Evolutionary conservation across 1,140 invertebrate species (phyloP), one percentile per base, ranked within the genome.

Genomic region (Patella vulgata): DNA sequence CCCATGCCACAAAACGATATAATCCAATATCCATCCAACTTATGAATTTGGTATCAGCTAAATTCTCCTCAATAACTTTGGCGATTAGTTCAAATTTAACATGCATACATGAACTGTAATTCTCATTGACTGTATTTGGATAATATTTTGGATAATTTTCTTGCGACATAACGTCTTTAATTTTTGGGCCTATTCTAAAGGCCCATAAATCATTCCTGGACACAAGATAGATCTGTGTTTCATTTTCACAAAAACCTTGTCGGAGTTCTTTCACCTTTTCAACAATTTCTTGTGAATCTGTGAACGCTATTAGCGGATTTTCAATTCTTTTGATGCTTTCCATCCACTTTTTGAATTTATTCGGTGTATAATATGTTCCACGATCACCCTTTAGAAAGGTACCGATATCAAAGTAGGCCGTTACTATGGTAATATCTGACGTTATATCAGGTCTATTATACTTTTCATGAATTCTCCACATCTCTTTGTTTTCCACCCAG

Each of bases 11-110:
- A 40, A 70, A 59, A 12, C 73, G 59, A 39, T 72, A 78, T 54
- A 71, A 73, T 4, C 75, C 75, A 14, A 73, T 52, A 56, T 78
- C 75, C 12, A 78, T 9, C 75, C 75, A 78, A 23, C 66, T 66
- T 36, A 66, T 66, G 53, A 67, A 71, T 31, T 55, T 48, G 3
- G 67, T 65, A 31, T 73, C 69, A 19, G 46, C 40, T 36, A 65
- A 50, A 11, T 51, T 48, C 11, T 71, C 61, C 27, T 61, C 43
- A 3, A 66, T 36, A 2, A 71, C 57, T 6, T 62, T 17, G 1
- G 36, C 30, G 4, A 77, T 51, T 6, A 68, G 25, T 12, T 68
- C 68, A 57, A 64, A 73, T 60, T 75, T 75, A n/a, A 73, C 57
- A 58, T 73, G 64, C 47, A 66, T 61, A 11, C 59, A 65, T 44